phyloP scores from a whole-genome alignment of 2,888 invertebrate genomes.

The Apocheima hispidaria region DNA sequence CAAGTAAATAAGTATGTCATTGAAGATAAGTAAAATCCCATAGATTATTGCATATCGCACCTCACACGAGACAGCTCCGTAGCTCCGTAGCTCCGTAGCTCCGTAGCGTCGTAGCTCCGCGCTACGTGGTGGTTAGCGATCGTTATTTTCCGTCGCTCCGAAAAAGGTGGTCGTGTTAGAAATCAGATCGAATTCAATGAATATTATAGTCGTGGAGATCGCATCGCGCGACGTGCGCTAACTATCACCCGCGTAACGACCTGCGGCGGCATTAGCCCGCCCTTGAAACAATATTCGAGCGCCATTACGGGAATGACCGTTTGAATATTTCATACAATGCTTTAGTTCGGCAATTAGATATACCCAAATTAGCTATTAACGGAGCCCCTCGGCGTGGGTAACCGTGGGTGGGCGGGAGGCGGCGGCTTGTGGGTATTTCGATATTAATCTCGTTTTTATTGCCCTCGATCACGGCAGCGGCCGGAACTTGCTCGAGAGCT shows the following conservation, averaged over 20 bases:
- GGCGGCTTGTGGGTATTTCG: conserved; percentile 44
- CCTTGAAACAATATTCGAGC: conserved; percentile 34
- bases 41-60: conserved; percentile 12
- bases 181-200: conserved; percentile 23
- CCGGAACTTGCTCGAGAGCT: not conserved
- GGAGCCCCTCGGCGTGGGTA: conserved; percentile 43
- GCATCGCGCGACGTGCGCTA: conserved; percentile 18
- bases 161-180: conserved; percentile 15
- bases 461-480: conserved; percentile 39
- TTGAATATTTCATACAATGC: conserved; percentile 46
- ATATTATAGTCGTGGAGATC: conserved; percentile 22
- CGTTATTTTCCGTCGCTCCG: conserved; percentile 17
- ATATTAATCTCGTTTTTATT: conserved; percentile 47
- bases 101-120: conserved; percentile 18
- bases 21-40: conserved; percentile 14
- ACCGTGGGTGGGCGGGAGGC: conserved; percentile 39
- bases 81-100: conserved; percentile 15
- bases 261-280: conserved; percentile 26
- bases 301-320: conserved; percentile 41
- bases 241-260: conserved; percentile 36
- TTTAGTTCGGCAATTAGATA: conserved; percentile 48
- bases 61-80: conserved; percentile 17
- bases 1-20: too few species aligned
- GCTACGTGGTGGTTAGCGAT: conserved; percentile 21
- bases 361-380: conserved; percentile 46